Conservation (phyloP, 2,888 invertebrate species). For the Melangyna quadrimaculata region DNA sequence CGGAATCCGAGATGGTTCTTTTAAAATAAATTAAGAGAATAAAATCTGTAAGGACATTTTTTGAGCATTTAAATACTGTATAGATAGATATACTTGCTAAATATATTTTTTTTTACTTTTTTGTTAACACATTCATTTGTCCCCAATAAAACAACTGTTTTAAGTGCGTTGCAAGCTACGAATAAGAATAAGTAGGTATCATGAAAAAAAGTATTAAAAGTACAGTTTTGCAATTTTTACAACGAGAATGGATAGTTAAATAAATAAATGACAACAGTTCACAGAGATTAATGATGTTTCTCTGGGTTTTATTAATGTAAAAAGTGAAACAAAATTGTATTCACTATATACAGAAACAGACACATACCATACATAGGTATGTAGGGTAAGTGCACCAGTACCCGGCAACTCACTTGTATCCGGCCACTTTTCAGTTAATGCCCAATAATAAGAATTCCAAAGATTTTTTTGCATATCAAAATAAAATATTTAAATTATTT, state of each 20-base stretch:
- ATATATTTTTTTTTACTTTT: background rate
- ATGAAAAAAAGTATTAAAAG: background rate
- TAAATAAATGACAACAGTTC: constrained; percentile 15
- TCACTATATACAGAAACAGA: background rate
- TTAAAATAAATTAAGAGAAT: background rate
- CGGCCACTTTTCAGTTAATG: too few relatives aligned
- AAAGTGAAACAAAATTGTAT: background rate
- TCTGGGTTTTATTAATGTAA: constrained; percentile 28
- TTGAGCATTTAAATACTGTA: background rate
- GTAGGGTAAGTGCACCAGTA: too few relatives aligned
- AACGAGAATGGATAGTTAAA: constrained; percentile 15
- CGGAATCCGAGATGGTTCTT: background rate
- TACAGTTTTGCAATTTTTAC: background rate
- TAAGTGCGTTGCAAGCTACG: background rate
- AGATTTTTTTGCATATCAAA: too few relatives aligned
- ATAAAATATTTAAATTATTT: too few relatives aligned
- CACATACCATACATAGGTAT: too few relatives aligned
- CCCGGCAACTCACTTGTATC: too few relatives aligned
- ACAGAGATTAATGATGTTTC: constrained; percentile 28
- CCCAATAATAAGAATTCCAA: too few relatives aligned
- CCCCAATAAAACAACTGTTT: background rate
- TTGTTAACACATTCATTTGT: background rate
- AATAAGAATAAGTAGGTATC: background rate
- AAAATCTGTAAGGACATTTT: background rate
- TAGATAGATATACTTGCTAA: too few relatives aligned